Evolutionary conservation across 92 coral and sea anemone genomes (phyloP).

Genomic region (Epizoanthus illoricatus): DNA sequence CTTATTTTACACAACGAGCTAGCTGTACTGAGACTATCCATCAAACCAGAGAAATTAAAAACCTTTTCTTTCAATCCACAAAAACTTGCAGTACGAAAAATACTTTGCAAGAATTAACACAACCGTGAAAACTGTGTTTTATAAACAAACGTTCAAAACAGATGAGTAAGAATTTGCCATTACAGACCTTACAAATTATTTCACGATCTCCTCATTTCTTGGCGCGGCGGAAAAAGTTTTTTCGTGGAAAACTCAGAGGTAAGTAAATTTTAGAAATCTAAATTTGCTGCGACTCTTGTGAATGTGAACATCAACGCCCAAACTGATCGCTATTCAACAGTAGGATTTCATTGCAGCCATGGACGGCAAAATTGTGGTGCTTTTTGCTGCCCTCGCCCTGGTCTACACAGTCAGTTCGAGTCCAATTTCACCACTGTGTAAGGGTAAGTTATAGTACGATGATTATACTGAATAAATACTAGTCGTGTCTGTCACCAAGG

Average conservation of each 20-base stretch:
- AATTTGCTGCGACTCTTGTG: neutral
- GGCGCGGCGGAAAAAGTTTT: neutral
- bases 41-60: neutral
- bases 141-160: constrained; percentile 21
- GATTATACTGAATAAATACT: too few species aligned
- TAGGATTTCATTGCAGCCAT: constrained; percentile 15
- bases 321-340: neutral
- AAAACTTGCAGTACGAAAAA: neutral
- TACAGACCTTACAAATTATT: neutral
- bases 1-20: neutral
- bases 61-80: neutral
- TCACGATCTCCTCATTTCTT: constrained; percentile 31
- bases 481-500: too few species aligned
- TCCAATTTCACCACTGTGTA: constrained; percentile 14
- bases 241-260: neutral
- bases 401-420: constrained; percentile 24
- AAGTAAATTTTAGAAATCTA: neutral
- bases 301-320: neutral
- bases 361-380: constrained; percentile 32
- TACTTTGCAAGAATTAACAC: neutral
- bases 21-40: too few species aligned
- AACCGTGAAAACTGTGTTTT: constrained; percentile 10
- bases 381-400: neutral
- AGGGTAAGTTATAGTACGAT: neutral
- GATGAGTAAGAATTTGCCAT: constrained; percentile 33